Percentiles rank a stretch among this genome's conserved stretches.
Conservation (phyloP, 2,797 vertebrate genomes). For the Sebastes vulpes region DNA sequence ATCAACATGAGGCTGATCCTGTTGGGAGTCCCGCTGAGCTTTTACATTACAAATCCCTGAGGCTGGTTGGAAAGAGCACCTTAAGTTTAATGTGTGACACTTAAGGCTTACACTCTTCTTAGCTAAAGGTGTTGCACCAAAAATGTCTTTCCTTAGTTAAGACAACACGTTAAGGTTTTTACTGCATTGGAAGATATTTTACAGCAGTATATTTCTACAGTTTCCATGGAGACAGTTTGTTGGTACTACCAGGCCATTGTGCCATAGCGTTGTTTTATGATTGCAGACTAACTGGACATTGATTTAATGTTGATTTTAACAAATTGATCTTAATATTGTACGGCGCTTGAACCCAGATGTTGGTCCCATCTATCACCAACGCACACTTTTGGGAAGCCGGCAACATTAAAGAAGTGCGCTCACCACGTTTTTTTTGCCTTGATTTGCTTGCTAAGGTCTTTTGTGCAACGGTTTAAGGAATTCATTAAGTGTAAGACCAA, state of each 20-base stretch:
- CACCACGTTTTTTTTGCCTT: fast-evolving
- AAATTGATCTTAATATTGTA: background rate
- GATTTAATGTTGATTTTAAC: background rate
- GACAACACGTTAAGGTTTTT: background rate
- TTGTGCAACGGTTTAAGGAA: background rate
- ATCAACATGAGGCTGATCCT: conserved; percentile 6
- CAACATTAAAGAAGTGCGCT: background rate
- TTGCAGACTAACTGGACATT: background rate
- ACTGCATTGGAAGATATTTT: background rate
- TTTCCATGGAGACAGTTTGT: background rate
- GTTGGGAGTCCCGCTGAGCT: background rate
- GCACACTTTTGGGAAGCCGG: background rate
- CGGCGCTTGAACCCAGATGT: background rate
- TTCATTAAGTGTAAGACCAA: background rate
- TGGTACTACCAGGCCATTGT: background rate
- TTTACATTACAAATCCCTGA: background rate
- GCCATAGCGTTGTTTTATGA: background rate
- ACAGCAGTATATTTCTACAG: background rate
- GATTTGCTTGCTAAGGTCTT: no score
- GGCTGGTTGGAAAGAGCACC: background rate
- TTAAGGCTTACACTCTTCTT: background rate
- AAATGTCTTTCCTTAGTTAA: background rate
- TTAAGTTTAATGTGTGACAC: background rate
- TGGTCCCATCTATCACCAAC: background rate
- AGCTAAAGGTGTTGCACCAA: background rate